Conservation (phyloP, 2,888 invertebrate species). For the Eupithecia dodoneata region DNA sequence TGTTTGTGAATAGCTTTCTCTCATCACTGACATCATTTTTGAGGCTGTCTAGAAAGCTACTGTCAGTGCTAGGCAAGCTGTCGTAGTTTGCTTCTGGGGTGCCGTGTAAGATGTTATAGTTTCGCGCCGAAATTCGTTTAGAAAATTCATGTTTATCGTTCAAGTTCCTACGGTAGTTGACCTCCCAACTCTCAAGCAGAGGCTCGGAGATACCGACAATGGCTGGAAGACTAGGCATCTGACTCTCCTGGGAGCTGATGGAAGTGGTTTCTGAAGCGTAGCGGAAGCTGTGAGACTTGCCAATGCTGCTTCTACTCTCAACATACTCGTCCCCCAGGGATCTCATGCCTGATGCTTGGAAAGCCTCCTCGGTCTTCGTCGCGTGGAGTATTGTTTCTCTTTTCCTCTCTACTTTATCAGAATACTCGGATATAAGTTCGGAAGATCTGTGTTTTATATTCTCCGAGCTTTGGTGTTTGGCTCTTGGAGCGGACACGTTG, state of each 20-base stretch:
- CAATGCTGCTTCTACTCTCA: conserved; percentile 84
- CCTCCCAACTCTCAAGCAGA: conserved; percentile 80
- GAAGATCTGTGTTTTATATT: conserved; percentile 74
- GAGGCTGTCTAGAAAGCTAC: conserved; percentile 78
- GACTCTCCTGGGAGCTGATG: conserved; percentile 78
- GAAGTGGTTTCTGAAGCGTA: conserved; percentile 82
- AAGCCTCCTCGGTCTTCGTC: conserved; percentile 71
- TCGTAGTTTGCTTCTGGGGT: conserved; percentile 73
- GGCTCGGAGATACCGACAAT: conserved; percentile 82
- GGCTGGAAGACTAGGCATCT: conserved; percentile 81
- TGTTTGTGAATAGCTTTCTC: conserved; percentile 72
- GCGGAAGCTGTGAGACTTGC: conserved; percentile 90
- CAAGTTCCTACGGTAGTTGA: conserved; percentile 77
- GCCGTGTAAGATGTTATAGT: conserved; percentile 67
- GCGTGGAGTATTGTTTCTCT: conserved; percentile 62
- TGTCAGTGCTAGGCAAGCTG: conserved; percentile 78
- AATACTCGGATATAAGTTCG: conserved; percentile 69
- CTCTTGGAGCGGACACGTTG: conserved; percentile 75
- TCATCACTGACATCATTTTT: conserved; percentile 74
- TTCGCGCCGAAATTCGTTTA: conserved; percentile 74
- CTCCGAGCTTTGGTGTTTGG: conserved; percentile 75
- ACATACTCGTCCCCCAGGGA: conserved; percentile 77
- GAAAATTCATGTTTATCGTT: conserved; percentile 72
- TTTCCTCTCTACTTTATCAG: conserved; percentile 67
- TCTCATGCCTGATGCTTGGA: conserved; percentile 66